Evolutionary conservation across 1,140 invertebrate genomes (phyloP), one percentile per base, ranked within the genome.

Genomic region (Lordiphosa stackelbergi): DNA sequence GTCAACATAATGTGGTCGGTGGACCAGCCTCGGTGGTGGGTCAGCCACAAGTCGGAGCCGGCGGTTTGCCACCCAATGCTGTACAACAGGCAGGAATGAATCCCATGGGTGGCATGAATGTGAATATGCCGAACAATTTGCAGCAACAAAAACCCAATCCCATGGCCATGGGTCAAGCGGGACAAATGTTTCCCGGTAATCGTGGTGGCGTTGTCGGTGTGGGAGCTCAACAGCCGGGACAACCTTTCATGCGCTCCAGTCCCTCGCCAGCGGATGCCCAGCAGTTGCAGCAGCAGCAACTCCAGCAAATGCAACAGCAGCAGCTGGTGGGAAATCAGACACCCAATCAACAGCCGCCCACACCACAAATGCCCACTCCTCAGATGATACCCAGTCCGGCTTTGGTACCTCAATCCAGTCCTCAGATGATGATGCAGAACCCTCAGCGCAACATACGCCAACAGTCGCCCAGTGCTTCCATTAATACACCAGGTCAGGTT

Each of bases 401-500:
- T 22, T 77, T 93, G 48, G 92, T 91, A 42, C 91, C 92, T n/a
- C 92, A 92, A n/a, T 92, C 92, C 12, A 91, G 90, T 63, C 89
- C 92, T 24, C 91, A 91, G 56, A 90, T 91, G 88, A 90, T 91
- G 85, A 90, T 90, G 83, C 90, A 89, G 51, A 86, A 83, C 40
- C 54, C 64, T 4, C 83, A 86, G 65, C 69, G 85, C 5, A 74
- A 65, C 55, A 66, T 95, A 91, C 93, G 92, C 37, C 92, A 94
- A 12, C 92, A 94, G n/a, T 95, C 94, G 51, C 95, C 95, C 2
- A 93, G 93, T 52, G 92, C 92, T 37, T 94, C 94, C 0, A 88
- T 96, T 5, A 95, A 96, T 86, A 96, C 94, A 24, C 95, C 94
- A 0, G 92, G 92, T 28, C 93, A 93, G 24, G 90, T 91, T 2